phyloP scores from a whole-genome alignment of 2,888 invertebrate species.

The Bembecia ichneumoniformis region DNA sequence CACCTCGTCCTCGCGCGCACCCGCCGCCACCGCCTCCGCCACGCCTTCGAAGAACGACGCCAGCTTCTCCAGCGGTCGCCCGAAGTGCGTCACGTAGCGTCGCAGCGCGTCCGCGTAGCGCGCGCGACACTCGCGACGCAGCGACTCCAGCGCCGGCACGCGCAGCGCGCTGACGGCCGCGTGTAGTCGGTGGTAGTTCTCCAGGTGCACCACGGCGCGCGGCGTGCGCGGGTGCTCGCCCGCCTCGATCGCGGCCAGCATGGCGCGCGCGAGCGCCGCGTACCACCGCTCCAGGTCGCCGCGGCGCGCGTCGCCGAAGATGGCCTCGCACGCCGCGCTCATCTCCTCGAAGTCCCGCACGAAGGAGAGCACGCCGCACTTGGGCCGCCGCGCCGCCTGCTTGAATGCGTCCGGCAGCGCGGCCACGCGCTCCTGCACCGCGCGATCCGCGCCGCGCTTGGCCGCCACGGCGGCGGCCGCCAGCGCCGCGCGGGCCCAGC shows the following conservation, averaged over 20 bases:
- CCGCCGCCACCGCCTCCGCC: constrained; percentile 91
- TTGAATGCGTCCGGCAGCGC: constrained; percentile 79
- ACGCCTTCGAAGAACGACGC: constrained; percentile 98
- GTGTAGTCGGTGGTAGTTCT: constrained; percentile 96
- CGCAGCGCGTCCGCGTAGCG: constrained; percentile 91
- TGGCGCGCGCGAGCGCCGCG: constrained; percentile 78
- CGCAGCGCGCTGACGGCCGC: constrained; percentile 90
- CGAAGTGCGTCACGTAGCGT: constrained; percentile 96
- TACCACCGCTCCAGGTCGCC: constrained; percentile 96
- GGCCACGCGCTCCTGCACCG: constrained; percentile 87
- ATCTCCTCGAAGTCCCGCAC: constrained; percentile 92
- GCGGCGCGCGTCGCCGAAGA: constrained; percentile 88
- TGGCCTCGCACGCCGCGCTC: constrained; percentile 87
- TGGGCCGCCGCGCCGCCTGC: constrained; percentile 70
- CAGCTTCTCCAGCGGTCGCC: constrained; percentile 73
- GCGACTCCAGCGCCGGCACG: constrained; percentile 87
- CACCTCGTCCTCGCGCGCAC: constrained; percentile 97
- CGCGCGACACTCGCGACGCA: constrained; percentile 91
- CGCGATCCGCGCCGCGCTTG: constrained; percentile 84
- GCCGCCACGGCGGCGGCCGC: constrained; percentile 50
- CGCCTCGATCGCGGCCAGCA: constrained; percentile 83
- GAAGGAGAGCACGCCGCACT: constrained; percentile 92
- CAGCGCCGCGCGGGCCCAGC: constrained; percentile 38
- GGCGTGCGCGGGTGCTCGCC: constrained; percentile 92
- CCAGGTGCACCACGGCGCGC: constrained; percentile 90